A percentile compares a stretch with the other conserved stretches of the same genome.
Evolutionary conservation across 2,797 vertebrate genomes (phyloP).

Genomic region (Phataginus tetradactyla): DNA sequence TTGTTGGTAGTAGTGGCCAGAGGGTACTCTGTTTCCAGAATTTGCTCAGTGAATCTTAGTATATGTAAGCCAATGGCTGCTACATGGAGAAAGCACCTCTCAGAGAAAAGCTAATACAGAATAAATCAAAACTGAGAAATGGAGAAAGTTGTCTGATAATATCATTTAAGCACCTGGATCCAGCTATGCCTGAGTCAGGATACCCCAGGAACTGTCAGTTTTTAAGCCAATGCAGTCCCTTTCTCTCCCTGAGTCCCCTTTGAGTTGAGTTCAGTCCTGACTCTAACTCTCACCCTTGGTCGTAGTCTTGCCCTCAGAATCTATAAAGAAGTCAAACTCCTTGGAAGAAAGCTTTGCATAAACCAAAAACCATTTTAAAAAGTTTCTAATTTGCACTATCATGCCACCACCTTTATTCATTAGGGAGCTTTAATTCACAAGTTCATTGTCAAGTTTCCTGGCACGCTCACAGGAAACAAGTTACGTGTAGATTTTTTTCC

Average conservation of each 20-base stretch:
- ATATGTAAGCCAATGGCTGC: neutral
- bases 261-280: neutral
- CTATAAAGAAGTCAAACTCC: neutral
- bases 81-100: neutral
- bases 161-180: neutral
- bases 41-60: neutral
- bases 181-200: neutral
- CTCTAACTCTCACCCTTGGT: neutral
- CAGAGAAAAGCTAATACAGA: neutral
- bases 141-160: neutral
- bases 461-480: slow-evolving; percentile 60
- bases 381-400: neutral
- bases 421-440: slow-evolving; percentile 53
- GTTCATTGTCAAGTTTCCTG: slow-evolving; percentile 55
- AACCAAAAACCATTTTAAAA: neutral
- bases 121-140: neutral
- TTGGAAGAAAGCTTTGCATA: neutral
- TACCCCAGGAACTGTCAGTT: neutral
- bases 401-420: neutral
- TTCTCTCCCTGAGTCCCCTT: neutral
- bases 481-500: neutral
- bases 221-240: neutral
- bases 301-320: slow-evolving; percentile 4
- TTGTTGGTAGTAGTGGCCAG: neutral
- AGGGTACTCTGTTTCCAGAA: neutral